Evolutionary conservation across 2,888 invertebrate species (phyloP).

Genomic region (Drosophila greeni): DNA sequence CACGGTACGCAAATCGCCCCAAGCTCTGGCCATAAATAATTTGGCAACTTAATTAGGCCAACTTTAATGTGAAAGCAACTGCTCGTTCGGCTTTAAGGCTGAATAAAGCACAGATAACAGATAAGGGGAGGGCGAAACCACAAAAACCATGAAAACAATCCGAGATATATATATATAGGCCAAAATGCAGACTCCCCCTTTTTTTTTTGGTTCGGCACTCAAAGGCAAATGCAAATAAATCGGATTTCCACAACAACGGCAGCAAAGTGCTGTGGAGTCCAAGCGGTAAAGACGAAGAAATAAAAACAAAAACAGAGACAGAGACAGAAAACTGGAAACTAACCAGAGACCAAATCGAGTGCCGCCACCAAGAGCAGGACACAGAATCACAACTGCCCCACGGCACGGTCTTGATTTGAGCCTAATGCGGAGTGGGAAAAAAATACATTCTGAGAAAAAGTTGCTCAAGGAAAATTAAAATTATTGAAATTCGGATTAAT

Average conservation of each 20-base stretch:
- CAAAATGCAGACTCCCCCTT: constrained; percentile 14
- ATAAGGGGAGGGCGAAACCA: constrained; percentile 11
- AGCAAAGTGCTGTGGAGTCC: constrained; percentile 15
- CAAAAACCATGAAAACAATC: constrained; percentile 18
- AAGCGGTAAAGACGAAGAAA: constrained; percentile 15
- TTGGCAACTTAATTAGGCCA: constrained; percentile 39
- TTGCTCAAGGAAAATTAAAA: background rate
- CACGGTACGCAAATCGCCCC: constrained; percentile 18
- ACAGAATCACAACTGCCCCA: constrained; percentile 42
- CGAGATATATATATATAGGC: constrained; percentile 15
- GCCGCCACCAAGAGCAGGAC: constrained; percentile 4
- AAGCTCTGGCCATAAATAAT: constrained; percentile 39
- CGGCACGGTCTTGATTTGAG: constrained; percentile 41
- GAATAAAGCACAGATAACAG: constrained; percentile 7
- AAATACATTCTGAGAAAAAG: constrained; percentile 27
- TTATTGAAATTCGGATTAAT: background rate
- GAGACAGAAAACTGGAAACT: constrained; percentile 35
- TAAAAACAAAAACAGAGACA: constrained; percentile 36
- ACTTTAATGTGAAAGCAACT: constrained; percentile 8
- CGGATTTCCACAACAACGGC: constrained; percentile 37
- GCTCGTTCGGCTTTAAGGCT: constrained; percentile 10
- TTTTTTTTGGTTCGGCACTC: constrained; percentile 19
- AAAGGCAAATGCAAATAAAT: constrained; percentile 49
- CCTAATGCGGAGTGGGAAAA: constrained; percentile 28
- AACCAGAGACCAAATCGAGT: constrained; percentile 34